Evolutionary conservation across 2,113 vertebrate species (phyloP).

Genomic region (Macroglossus sobrinus): DNA sequence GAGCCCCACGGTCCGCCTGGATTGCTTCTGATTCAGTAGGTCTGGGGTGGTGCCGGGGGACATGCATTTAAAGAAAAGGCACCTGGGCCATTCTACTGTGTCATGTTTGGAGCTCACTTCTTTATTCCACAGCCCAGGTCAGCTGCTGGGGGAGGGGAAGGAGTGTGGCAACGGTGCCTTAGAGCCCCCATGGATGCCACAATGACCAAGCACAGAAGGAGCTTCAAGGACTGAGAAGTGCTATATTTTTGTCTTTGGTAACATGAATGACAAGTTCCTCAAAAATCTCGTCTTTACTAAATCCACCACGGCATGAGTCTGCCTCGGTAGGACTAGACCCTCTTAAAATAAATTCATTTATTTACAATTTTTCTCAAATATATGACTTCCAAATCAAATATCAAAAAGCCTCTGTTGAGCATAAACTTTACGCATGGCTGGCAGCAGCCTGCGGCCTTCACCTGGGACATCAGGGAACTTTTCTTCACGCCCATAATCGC

Average conservation of each 20-base stretch:
- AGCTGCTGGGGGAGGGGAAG: neutral
- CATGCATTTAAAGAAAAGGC: neutral
- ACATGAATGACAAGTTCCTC: neutral
- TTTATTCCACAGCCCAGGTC: neutral
- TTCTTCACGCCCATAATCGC: fast-evolving
- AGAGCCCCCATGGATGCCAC: neutral
- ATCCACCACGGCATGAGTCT: neutral
- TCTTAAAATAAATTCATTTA: neutral
- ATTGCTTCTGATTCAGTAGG: neutral
- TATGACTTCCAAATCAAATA: neutral
- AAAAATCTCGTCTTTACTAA: neutral
- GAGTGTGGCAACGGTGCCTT: neutral
- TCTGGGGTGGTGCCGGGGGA: neutral
- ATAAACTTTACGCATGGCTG: fast-evolving
- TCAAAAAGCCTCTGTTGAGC: neutral
- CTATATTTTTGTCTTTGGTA: neutral
- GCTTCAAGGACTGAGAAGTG: neutral
- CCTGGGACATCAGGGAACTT: neutral
- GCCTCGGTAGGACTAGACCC: neutral
- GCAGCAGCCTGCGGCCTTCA: neutral
- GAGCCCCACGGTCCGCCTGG: neutral
- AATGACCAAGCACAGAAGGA: neutral
- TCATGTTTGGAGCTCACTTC: neutral
- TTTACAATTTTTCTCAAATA: neutral
- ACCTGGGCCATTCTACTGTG: neutral